These are phyloP conservation scores for Aptenodytes forsteri DNA, from an alignment of 2,113 vertebrate genomes.

Conservation along the genomic window DNA sequence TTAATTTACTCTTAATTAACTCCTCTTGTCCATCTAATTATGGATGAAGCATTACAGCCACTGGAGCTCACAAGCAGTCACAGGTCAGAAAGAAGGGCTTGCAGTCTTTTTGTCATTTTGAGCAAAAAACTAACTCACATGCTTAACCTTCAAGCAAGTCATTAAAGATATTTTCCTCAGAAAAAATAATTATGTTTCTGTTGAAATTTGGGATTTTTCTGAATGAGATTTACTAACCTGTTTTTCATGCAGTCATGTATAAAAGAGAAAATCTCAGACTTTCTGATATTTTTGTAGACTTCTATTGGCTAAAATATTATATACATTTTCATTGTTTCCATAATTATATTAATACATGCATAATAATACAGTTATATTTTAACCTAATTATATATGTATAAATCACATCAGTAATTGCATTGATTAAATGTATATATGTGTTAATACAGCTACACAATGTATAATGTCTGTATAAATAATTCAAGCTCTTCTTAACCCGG, in stretches of 20 bases:
- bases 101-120: neutral
- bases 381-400: neutral
- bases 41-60: neutral
- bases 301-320: neutral
- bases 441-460: constrained; percentile 33
- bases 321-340: neutral
- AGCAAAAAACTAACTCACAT: neutral
- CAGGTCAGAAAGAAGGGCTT: neutral
- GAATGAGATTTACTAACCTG: neutral
- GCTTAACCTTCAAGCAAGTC: neutral
- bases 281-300: neutral
- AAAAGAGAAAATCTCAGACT: neutral
- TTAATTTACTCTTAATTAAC: neutral
- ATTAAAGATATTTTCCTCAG: neutral
- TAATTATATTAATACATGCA: neutral
- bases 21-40: neutral
- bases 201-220: neutral
- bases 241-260: neutral
- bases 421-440: constrained; percentile 22
- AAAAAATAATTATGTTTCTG: neutral
- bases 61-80: neutral
- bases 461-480: constrained; percentile 44
- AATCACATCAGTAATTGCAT: neutral
- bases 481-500: neutral
- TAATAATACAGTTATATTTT: neutral